Conservation (phyloP, 2,888 invertebrate species). For the Ichneumoninae sp. region DNA sequence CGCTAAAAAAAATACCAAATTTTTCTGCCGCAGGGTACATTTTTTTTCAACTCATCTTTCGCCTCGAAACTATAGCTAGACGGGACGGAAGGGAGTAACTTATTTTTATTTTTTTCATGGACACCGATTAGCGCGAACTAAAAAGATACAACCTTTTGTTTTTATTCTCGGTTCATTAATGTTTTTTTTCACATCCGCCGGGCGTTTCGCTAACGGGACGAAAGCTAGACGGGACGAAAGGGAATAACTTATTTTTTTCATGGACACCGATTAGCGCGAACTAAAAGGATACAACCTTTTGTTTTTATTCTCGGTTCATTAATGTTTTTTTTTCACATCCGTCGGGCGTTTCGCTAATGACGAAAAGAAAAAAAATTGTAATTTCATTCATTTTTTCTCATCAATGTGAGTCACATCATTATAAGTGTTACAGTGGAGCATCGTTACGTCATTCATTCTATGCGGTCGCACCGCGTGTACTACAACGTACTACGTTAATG, state of each 20-base stretch:
- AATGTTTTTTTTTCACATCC: no score
- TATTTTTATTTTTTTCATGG: not conserved
- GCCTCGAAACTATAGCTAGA: not conserved
- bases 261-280: no score
- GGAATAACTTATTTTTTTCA: no score
- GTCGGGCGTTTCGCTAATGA: no score
- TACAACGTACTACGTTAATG: conserved; percentile 2
- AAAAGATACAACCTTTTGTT: not conserved
- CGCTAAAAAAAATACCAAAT: not conserved
- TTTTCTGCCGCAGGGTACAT: not conserved
- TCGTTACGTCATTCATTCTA: conserved; percentile 9
- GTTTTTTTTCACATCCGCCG: not conserved
- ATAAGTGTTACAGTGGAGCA: conserved; percentile 15
- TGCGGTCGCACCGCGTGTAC: not conserved
- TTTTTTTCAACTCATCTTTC: not conserved
- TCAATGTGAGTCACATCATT: not conserved
- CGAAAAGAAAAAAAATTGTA: not conserved
- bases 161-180: not conserved
- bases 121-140: not conserved
- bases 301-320: no score
- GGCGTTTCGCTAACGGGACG: not conserved
- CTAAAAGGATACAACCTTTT: no score
- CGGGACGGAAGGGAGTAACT: not conserved
- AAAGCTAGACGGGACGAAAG: no score
- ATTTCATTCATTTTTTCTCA: not conserved